A percentile compares a stretch with the other conserved stretches of the same genome.
Evolutionary conservation across 2,797 vertebrate species (phyloP).

Genomic region (Arnoldichthys spilopterus): DNA sequence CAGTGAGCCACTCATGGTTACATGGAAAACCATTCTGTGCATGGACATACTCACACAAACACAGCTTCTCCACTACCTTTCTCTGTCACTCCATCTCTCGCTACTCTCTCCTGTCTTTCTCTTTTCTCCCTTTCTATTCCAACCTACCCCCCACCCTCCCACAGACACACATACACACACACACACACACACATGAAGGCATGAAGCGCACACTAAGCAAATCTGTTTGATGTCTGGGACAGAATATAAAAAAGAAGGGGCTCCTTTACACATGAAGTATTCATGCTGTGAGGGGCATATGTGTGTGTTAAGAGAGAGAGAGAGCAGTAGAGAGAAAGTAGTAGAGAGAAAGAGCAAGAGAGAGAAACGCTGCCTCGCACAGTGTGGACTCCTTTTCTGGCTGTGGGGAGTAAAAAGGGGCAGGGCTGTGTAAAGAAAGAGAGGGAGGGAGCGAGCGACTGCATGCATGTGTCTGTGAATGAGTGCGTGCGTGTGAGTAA

Average conservation of each 20-base stretch:
- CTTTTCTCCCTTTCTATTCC: not conserved
- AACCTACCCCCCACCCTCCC: not conserved
- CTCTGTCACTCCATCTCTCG: conserved; percentile 1
- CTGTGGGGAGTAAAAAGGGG: conserved; percentile 78
- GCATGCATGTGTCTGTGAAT: conserved; percentile 44
- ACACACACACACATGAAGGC: conserved; percentile 62
- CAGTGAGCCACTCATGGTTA: conserved; percentile 44
- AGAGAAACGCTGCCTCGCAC: conserved; percentile 31
- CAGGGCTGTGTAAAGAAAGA: conserved; percentile 71
- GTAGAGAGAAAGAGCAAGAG: conserved; percentile 45
- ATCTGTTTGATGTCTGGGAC: conserved; percentile 85
- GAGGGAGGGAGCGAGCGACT: conserved; percentile 56
- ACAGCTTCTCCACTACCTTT: not conserved
- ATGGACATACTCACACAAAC: conserved; percentile 41
- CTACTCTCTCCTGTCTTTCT: conserved; percentile 9
- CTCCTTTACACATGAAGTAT: conserved; percentile 83
- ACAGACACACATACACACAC: conserved; percentile 36
- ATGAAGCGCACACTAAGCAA: conserved; percentile 79
- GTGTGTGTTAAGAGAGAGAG: conserved; percentile 54
- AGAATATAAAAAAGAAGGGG: conserved; percentile 79
- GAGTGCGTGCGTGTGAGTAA: conserved; percentile 51
- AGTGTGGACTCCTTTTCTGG: conserved; percentile 82
- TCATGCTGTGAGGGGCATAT: conserved; percentile 77
- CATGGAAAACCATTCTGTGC: conserved; percentile 39
- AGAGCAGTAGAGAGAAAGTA: conserved; percentile 39